These are phyloP conservation scores for Odontamblyopus rebecca DNA, from an alignment of 2,797 vertebrate species.

Conservation along the genomic window DNA sequence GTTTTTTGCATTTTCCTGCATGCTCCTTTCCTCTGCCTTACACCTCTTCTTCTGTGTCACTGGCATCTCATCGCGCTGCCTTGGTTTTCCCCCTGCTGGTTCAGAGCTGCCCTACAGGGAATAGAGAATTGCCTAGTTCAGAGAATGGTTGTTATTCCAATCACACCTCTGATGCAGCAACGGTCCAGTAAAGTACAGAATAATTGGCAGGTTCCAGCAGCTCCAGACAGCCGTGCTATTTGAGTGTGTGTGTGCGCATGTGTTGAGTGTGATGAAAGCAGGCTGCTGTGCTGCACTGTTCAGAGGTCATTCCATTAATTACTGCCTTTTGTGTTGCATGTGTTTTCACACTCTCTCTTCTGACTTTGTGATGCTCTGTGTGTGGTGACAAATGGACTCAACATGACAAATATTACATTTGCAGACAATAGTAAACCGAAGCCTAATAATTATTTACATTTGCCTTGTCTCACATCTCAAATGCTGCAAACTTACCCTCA, in stretches of 20 bases:
- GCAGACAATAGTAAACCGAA: conserved; percentile 28
- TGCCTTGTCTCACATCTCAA: conserved; percentile 10
- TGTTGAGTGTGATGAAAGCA: conserved; percentile 44
- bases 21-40: conserved; percentile 27
- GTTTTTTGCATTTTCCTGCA: conserved; percentile 21
- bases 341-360: conserved; percentile 60
- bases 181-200: conserved; percentile 80
- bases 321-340: conserved; percentile 66
- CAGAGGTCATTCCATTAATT: conserved; percentile 80
- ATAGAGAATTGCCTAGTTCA: conserved; percentile 69
- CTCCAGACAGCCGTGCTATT: conserved; percentile 65
- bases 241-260: conserved; percentile 35
- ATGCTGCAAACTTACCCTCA: neutral
- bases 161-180: conserved; percentile 78
- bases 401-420: conserved; percentile 36
- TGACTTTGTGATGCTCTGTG: conserved; percentile 55
- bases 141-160: conserved; percentile 82
- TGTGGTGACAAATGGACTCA: conserved; percentile 44
- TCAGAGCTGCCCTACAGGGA: conserved; percentile 65
- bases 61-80: conserved; percentile 43
- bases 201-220: conserved; percentile 80
- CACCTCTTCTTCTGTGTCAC: conserved; percentile 42
- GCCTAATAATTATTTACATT: conserved; percentile 31
- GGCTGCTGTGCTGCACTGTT: conserved; percentile 67
- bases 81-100: conserved; percentile 61